Evolutionary conservation across 2,888 invertebrate species (phyloP).

Genomic region (Timandra comae): DNA sequence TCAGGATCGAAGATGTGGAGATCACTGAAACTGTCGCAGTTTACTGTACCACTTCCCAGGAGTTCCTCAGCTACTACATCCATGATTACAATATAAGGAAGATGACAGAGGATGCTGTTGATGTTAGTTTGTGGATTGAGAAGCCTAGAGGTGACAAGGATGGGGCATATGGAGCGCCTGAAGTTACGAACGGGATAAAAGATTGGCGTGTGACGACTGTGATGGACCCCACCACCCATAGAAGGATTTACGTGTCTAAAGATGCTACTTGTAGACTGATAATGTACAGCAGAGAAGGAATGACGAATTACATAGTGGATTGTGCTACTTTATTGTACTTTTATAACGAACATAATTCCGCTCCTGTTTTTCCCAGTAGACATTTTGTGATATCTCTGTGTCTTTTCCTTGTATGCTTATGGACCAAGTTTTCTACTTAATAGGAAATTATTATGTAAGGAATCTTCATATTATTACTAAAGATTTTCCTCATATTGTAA

Average conservation of each 20-base stretch:
- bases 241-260: slow-evolving; percentile 54
- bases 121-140: slow-evolving; percentile 58
- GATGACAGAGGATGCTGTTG: slow-evolving; percentile 56
- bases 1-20: slow-evolving; percentile 59
- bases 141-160: slow-evolving; percentile 37
- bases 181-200: slow-evolving; percentile 30
- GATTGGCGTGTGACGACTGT: slow-evolving; percentile 58
- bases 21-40: slow-evolving; percentile 52
- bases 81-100: slow-evolving; percentile 58
- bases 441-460: too few relatives aligned
- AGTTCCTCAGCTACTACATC: slow-evolving; percentile 50
- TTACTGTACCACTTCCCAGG: slow-evolving; percentile 50
- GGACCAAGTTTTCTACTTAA: too few relatives aligned
- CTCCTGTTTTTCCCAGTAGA: slow-evolving; percentile 11
- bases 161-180: slow-evolving; percentile 28
- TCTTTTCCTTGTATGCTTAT: slow-evolving; percentile 12
- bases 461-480: too few relatives aligned
- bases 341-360: slow-evolving; percentile 47
- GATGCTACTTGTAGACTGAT: slow-evolving; percentile 55
- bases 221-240: slow-evolving; percentile 49
- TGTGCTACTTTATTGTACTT: slow-evolving; percentile 57
- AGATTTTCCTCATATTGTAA: too few relatives aligned
- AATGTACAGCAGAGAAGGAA: slow-evolving; percentile 60
- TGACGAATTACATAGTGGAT: slow-evolving; percentile 53
- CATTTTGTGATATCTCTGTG: slow-evolving; percentile 5